Percentiles rank a stretch among this genome's conserved stretches.
Evolutionary conservation across 2,888 invertebrate species (phyloP).

Genomic region (Aethes cnicana): DNA sequence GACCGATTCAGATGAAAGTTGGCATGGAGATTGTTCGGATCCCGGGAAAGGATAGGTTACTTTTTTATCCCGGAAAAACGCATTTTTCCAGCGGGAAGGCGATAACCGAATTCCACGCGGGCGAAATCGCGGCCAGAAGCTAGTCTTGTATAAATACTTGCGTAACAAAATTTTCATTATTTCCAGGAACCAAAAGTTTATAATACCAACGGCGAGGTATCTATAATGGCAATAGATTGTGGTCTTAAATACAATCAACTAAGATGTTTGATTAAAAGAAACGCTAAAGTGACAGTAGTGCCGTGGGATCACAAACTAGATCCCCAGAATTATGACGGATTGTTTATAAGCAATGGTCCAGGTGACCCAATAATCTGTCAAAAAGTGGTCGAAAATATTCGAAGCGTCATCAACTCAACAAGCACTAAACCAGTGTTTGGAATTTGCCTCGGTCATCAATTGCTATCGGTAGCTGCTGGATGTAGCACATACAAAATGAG

Average conservation of each 20-base stretch:
- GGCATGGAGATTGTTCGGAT: too few species aligned
- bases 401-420: conserved; percentile 75
- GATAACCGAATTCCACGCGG: too few species aligned
- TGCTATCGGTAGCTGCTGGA: conserved; percentile 95
- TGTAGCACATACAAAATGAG: conserved; percentile 97
- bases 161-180: background rate
- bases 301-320: conserved; percentile 93
- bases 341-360: conserved; percentile 98
- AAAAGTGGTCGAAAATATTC: conserved; percentile 88
- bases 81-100: too few species aligned
- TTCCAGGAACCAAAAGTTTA: conserved; percentile 85
- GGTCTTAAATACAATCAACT: conserved; percentile 98
- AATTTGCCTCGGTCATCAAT: conserved; percentile 98
- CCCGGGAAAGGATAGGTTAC: too few species aligned
- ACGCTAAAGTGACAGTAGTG: conserved; percentile 93
- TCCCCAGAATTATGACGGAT: conserved; percentile 90
- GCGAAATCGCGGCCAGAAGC: too few species aligned
- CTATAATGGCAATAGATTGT: conserved; percentile 95
- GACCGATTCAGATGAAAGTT: too few species aligned
- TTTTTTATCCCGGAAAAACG: too few species aligned
- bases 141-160: too few species aligned
- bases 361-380: conserved; percentile 95
- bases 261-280: conserved; percentile 92
- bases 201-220: conserved; percentile 87
- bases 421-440: conserved; percentile 95